Base-by-base conservation (phyloP, 2,113 vertebrate species). In the Carlito syrichta region DNA sequence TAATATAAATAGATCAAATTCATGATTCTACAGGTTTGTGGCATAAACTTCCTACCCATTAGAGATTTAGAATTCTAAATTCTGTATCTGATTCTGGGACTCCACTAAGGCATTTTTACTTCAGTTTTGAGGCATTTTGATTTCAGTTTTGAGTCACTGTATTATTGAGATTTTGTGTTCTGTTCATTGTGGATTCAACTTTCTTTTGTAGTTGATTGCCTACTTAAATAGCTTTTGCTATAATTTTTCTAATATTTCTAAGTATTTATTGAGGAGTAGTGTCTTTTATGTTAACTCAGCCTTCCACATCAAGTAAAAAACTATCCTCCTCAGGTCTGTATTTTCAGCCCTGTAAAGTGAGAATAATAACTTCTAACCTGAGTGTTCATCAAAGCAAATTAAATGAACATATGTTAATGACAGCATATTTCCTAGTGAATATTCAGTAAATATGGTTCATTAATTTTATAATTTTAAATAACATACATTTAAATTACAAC, bases 311-410 rank as follows among this genome's bases (percentile, higher is more conserved):
- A 35, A 32, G 32, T 62, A 9, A 56, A 86, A 77, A 74, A 62
- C 3, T 87, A 54, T 76, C 84, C 2, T 71, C 14, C 73, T 92
- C 50, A 83, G 40, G 3, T 78, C 35, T 87, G 3, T 82, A 17
- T 76, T 96, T 95, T n/a, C 63, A 76, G 23, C 73, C 52, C 56
- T 79, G 5, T 83, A 89, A 96, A 77, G 45, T 86, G 10, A 43
- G 27, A 40, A 83, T 60, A 74, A 56, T 54, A 60, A 48, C 10
- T 62, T 1, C 17, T 84, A 71, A 79, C 14, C 27, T 82, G n/a
- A 7, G 8, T 95, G 6, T 88, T 91, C 58, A 40, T n/a, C 22
- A 86, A 90, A 94, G 32, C 30, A 87, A 94, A 45, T 93, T 93
- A 54, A n/a, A 79, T 73, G 69, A 83, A 76, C 12, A 38, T 58